Evolutionary conservation across 2,888 invertebrate species (phyloP).

Genomic region (Stegophylla sp.): DNA sequence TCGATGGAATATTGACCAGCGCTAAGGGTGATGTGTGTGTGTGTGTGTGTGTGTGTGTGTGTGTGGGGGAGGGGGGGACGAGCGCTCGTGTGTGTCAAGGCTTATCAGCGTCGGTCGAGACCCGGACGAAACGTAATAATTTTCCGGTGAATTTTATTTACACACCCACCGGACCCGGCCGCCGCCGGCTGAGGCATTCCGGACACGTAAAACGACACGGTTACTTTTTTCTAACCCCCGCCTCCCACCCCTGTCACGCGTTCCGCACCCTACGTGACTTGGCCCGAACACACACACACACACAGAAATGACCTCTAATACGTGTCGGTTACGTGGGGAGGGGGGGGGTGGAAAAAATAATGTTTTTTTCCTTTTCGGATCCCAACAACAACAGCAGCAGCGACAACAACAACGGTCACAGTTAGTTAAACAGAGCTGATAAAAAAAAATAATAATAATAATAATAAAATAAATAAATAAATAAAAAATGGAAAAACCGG

Average conservation of each 20-base stretch:
- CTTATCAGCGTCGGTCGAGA: slow-evolving; percentile 24
- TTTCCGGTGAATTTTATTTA: slow-evolving; percentile 36
- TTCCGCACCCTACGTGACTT: slow-evolving; percentile 26
- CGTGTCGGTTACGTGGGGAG: neutral
- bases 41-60: no score
- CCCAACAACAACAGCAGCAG: no score
- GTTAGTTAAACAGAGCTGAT: slow-evolving; percentile 47
- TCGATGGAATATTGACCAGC: slow-evolving; percentile 20
- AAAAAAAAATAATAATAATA: no score
- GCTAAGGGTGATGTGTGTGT: no score
- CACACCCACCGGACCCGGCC: no score
- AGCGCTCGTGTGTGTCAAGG: slow-evolving; percentile 1
- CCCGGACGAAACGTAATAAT: slow-evolving; percentile 48
- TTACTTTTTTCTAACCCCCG: slow-evolving; percentile 25
- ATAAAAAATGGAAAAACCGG: no score
- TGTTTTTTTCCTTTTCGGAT: slow-evolving; percentile 14
- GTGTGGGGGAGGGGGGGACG: no score
- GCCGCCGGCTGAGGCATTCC: slow-evolving; percentile 24
- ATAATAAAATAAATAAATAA: no score
- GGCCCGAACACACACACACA: no score
- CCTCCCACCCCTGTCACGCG: neutral
- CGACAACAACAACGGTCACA: no score
- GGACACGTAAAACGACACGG: slow-evolving; percentile 45
- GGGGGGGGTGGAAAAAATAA: slow-evolving; percentile 46
- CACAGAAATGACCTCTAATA: slow-evolving; percentile 30